Base-by-base conservation (phyloP, 2,113 vertebrate genomes). In the Podarcis muralis region DNA sequence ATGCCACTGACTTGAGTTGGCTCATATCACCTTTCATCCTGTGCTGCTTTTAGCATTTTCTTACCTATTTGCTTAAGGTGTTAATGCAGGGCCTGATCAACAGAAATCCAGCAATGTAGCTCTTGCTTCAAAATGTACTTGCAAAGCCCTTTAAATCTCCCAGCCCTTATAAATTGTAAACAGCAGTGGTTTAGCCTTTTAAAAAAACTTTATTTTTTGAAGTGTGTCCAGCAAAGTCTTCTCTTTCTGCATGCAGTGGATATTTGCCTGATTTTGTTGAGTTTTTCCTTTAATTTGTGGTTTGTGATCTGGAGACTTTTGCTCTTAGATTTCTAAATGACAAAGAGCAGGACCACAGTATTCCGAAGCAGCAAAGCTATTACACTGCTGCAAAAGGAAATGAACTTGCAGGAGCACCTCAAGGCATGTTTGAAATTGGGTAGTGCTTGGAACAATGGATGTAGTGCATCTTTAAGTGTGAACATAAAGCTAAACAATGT, bases 401-500 rank as follows among this genome's bases (percentile, higher is more conserved):
- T 27, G 69, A 74, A 74, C 18, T 71, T 40, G 66, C 66, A 27
- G 27, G 27, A n/a, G 30, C 30, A 32, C 30, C 5, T 30, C 7
- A n/a, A 3, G 53, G 78, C 53, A 57, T 32, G 79, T 20, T 8
- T 9, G 30, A 9, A 18, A 32, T 35, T n/a, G n/a, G 20, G 30
- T 5, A 3, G 5, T 48, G 25, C 22, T 32, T 53, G 43, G 7
- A 23, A 20, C 0, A 0, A 18, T 81, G 23, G 77, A 32, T 48
- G 43, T 48, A 48, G 43, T 8, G 43, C 43, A 48, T 72, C 40
- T 40, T 20, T 9, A 69, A 18, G 27, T n/a, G 23, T 66, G 22
- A 68, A 53, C 48, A 72, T 2, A 48, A 48, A 48, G 40, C 32
- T 86, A 78, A 57, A 0, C 48, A 0, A 0, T 0, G 8, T 86